Evolutionary conservation across 2,113 vertebrate species (phyloP), one percentile per base, ranked within the genome.

Genomic region (Burhinus oedicnemus): DNA sequence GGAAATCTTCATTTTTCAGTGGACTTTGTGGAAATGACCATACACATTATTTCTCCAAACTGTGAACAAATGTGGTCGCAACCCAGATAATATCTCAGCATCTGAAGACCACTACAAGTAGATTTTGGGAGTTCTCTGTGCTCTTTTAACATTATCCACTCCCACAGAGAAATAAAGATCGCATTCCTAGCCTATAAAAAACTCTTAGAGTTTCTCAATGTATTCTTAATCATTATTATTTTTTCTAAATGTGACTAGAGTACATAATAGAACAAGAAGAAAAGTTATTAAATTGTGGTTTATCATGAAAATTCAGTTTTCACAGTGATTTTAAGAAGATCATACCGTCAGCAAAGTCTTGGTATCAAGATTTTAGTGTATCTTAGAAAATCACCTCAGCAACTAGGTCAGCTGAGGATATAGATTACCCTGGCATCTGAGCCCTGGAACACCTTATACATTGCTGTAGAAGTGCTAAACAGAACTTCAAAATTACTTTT

Each of bases 391-490:
- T 72, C 51, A 76, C 51, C 36, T 45, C 72, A 92, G 68, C 47
- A 93, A 74, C 75, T 76, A 90, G 70, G 74, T 86, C 83, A 96
- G 44, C 68, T 95, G 55, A 91, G 77, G 55, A 86, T 27, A 74
- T 66, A 78, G 30, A 72, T 71, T 91, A 61, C 74, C 82, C 15
- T 75, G 52, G 36, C 40, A 86, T 36, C 20, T 92, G 77, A 90
- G 34, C 16, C 60, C 51, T 82, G 61, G 40, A 82, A 83, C 57
- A 74, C 7, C 11, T 83, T 77, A 54, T 29, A 21, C 18, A 27
- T 47, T 52, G 20, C 14, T 89, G 51, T 22, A 72, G 32, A 89
- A 75, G 4, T 42, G 8, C 25, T 65, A 77, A 86, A 64, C 12
- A 57, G 58, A 89, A 38, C 8, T n/a, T n/a, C n/a, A 6, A 68